Percentiles rank a stretch among this genome's conserved stretches.
Conservation (phyloP, 2,888 invertebrate species). For the Aphrophora alni region DNA sequence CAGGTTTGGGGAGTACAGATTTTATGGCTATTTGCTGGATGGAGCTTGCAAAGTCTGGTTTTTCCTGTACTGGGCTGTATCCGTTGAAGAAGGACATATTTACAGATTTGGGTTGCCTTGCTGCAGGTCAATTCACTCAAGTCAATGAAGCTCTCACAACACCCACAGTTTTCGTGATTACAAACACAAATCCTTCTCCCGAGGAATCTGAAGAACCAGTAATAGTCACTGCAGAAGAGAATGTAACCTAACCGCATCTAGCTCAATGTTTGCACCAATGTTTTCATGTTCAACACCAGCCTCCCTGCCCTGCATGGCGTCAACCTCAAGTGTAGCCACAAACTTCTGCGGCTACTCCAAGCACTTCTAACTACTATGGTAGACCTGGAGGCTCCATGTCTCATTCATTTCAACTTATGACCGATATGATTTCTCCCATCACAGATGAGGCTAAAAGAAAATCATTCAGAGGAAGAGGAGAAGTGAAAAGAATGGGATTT, state of each 20-base stretch:
- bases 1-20: background rate
- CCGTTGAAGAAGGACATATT: background rate
- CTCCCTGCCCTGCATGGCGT: no score
- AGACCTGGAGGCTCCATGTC: no score
- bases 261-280: background rate
- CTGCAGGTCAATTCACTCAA: background rate
- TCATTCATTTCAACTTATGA: background rate
- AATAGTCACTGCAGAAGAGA: background rate
- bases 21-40: background rate
- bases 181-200: background rate
- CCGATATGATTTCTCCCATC: background rate
- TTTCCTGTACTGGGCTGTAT: background rate
- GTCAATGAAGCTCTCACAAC: background rate
- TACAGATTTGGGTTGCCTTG: background rate
- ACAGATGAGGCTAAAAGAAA: background rate
- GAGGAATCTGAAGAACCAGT: background rate
- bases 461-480: no score
- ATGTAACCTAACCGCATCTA: background rate
- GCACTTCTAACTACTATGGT: background rate
- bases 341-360: background rate
- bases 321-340: background rate
- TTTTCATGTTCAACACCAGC: no score
- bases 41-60: constrained; percentile 3
- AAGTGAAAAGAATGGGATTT: no score
- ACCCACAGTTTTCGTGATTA: background rate